phyloP scores from a whole-genome alignment of 2,888 invertebrate species.

The Ganaspis brasiliensis region DNA sequence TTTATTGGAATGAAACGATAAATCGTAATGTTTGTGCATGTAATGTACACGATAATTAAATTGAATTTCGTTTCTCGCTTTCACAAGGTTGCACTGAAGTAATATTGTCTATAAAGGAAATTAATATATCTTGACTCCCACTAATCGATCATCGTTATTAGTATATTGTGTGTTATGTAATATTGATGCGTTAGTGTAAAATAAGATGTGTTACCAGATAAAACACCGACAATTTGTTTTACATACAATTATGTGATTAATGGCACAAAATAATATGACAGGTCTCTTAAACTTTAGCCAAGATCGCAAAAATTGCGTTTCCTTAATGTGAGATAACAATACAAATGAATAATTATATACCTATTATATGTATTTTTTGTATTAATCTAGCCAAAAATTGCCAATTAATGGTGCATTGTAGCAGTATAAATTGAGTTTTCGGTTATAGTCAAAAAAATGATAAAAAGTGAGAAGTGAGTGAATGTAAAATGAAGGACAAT shows the following conservation, averaged over 20 bases:
- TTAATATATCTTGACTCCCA: conserved; percentile 8
- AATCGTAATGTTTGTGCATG: conserved; percentile 9
- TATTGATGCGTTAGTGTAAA: conserved; percentile 19
- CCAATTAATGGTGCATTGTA: neutral
- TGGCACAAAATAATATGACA: conserved; percentile 5
- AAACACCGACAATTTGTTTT: neutral
- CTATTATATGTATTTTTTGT: no score
- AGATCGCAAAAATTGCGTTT: no score
- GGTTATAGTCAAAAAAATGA: neutral
- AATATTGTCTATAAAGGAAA: neutral
- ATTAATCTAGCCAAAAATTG: neutral
- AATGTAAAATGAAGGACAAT: conserved; percentile 14
- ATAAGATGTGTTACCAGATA: conserved; percentile 7
- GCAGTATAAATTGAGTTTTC: neutral
- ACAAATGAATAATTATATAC: no score
- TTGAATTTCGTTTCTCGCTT: neutral
- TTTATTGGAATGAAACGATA: conserved; percentile 20
- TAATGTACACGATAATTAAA: conserved; percentile 10
- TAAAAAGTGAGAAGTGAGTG: neutral
- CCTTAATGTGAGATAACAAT: no score
- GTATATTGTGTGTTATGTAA: neutral
- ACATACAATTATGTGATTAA: neutral
- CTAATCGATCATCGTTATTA: neutral
- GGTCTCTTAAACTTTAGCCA: no score
- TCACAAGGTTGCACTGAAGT: neutral